These are phyloP conservation scores for Orientallactaga sibirica DNA, from an alignment of 2,797 vertebrate genomes.

Conservation along the genomic window DNA sequence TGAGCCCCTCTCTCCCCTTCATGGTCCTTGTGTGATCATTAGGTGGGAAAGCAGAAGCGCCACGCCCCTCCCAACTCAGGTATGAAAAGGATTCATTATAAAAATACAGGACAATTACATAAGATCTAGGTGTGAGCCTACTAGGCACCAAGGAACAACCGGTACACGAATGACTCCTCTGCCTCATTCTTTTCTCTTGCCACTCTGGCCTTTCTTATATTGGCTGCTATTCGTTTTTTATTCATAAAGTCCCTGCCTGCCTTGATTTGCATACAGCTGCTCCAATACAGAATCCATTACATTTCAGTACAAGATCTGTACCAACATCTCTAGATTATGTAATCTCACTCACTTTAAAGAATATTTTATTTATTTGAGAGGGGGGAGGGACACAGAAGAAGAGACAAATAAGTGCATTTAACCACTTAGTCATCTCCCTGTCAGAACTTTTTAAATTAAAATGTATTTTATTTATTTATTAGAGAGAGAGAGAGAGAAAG, in stretches of 20 bases:
- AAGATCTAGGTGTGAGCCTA: not conserved
- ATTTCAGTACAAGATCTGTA: not conserved
- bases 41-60: not conserved
- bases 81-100: not conserved
- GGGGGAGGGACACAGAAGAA: too few relatives aligned
- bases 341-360: not conserved
- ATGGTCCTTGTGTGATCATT: not conserved
- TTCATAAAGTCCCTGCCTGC: not conserved
- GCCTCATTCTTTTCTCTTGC: not conserved
- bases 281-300: not conserved
- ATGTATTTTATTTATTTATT: too few relatives aligned
- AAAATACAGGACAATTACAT: not conserved
- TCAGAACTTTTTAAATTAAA: too few relatives aligned
- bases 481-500: too few relatives aligned
- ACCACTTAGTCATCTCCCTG: too few relatives aligned
- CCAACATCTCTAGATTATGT: not conserved
- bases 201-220: not conserved
- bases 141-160: too few relatives aligned
- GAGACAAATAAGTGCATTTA: too few relatives aligned
- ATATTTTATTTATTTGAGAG: too few relatives aligned
- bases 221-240: not conserved
- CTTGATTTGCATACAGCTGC: not conserved
- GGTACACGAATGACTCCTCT: not conserved
- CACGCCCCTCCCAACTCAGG: not conserved
- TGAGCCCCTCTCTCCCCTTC: not conserved